Percentiles rank a stretch among this genome's conserved stretches.
phyloP scores from a whole-genome alignment of 2,888 invertebrate species.

The Platycheirus albimanus region DNA sequence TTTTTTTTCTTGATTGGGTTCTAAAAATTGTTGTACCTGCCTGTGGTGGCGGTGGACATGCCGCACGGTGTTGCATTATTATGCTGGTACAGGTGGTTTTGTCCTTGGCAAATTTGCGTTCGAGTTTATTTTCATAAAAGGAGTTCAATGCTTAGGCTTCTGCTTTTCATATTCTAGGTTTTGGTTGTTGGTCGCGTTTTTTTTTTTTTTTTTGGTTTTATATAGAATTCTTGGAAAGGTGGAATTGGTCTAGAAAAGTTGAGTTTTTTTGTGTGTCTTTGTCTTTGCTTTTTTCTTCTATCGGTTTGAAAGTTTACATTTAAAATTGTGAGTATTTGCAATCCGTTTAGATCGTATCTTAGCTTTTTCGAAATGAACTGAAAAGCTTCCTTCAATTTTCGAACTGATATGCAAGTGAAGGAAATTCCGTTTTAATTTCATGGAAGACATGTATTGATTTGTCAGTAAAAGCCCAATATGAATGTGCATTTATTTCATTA shows the following conservation, averaged over 20 bases:
- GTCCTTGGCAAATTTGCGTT: slow-evolving; percentile 77
- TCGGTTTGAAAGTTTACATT: too few species aligned
- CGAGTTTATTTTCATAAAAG: slow-evolving; percentile 66
- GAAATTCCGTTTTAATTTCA: too few species aligned
- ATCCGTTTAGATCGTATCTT: too few species aligned
- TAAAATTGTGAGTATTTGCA: too few species aligned
- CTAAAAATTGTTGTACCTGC: slow-evolving; percentile 64
- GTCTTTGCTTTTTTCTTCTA: too few species aligned
- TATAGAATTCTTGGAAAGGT: background rate
- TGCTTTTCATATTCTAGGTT: slow-evolving; percentile 8
- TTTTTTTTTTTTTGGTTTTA: background rate
- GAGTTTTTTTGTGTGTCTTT: too few species aligned
- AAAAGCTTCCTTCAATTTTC: too few species aligned
- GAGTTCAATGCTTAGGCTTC: slow-evolving; percentile 49
- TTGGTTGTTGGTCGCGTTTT: background rate
- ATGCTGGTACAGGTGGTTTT: slow-evolving; percentile 82
- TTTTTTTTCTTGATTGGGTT: slow-evolving; percentile 38
- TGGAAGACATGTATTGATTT: too few species aligned
- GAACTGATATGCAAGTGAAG: too few species aligned
- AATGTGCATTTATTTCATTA: too few species aligned
- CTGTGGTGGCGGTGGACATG: slow-evolving; percentile 72
- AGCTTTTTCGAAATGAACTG: too few species aligned
- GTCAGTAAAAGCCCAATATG: too few species aligned
- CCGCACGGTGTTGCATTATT: slow-evolving; percentile 77
- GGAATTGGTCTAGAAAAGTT: slow-evolving; percentile 5